Conservation (phyloP, 2,113 vertebrate species). For the Dryoscopus gambensis region DNA sequence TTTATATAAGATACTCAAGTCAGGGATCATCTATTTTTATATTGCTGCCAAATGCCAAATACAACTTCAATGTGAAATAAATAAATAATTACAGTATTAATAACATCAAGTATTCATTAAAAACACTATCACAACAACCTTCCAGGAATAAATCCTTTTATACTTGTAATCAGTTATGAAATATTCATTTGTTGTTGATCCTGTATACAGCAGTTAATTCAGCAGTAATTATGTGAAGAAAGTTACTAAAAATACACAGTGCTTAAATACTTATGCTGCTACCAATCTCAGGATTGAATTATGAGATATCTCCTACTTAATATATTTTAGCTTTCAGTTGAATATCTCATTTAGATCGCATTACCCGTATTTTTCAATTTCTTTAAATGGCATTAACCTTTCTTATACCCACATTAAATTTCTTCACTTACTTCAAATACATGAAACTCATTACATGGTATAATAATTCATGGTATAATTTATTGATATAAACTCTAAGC, state of each 20-base stretch:
- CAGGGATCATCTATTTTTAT: background rate
- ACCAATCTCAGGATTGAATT: background rate
- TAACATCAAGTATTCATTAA: conserved; percentile 55
- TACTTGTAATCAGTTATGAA: conserved; percentile 38
- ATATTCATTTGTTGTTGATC: conserved; percentile 58
- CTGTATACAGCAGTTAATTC: conserved; percentile 43
- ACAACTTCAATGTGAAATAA: background rate
- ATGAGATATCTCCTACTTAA: background rate
- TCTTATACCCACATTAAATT: background rate
- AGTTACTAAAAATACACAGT: conserved; percentile 18
- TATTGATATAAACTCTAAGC: background rate
- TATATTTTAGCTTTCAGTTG: background rate
- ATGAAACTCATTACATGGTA: background rate
- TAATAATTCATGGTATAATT: background rate
- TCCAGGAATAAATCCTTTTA: conserved; percentile 28
- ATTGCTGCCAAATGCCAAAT: background rate
- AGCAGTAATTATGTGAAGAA: conserved; percentile 25
- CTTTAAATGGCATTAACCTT: conserved; percentile 1
- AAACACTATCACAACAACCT: conserved; percentile 20
- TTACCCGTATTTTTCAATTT: background rate
- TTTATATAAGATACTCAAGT: background rate
- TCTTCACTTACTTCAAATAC: background rate
- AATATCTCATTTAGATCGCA: background rate
- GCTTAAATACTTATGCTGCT: background rate
- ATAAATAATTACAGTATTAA: conserved; percentile 35